Conservation (phyloP, 2,797 vertebrate species). For the Lemur catta region DNA sequence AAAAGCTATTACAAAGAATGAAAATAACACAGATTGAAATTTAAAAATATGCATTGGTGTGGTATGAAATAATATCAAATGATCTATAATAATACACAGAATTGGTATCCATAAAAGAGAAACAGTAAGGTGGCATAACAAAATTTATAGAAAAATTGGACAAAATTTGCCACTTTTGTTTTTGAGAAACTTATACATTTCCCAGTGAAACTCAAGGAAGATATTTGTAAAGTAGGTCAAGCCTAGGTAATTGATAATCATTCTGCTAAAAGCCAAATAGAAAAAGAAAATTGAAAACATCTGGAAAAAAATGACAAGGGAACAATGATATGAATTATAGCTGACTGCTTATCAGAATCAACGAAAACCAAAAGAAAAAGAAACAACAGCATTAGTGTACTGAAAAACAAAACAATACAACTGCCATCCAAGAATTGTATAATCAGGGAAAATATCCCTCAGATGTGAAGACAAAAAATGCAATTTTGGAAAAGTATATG, state of each 20-base stretch:
- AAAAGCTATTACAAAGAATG: not conserved
- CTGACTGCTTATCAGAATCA: not conserved
- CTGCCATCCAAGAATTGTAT: not conserved
- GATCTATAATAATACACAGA: not conserved
- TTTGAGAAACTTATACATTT: not conserved
- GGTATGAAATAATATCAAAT: not conserved
- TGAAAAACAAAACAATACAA: not conserved
- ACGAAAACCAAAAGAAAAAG: not conserved
- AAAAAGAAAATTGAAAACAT: not conserved
- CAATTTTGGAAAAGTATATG: not conserved
- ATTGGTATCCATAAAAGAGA: not conserved
- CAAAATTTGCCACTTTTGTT: not conserved
- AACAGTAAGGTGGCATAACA: not conserved
- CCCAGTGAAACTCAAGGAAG: not conserved
- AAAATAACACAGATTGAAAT: not conserved
- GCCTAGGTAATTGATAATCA: not conserved
- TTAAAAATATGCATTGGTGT: not conserved
- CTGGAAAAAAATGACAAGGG: not conserved
- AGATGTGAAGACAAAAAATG: not conserved
- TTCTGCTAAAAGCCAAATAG: not conserved
- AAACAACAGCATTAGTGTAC: not conserved
- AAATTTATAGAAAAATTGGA: not conserved
- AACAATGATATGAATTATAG: not conserved
- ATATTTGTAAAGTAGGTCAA: not conserved
- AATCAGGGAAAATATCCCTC: not conserved